Conservation (phyloP, 2,113 vertebrate species). For the Harpagus bidentatus region DNA sequence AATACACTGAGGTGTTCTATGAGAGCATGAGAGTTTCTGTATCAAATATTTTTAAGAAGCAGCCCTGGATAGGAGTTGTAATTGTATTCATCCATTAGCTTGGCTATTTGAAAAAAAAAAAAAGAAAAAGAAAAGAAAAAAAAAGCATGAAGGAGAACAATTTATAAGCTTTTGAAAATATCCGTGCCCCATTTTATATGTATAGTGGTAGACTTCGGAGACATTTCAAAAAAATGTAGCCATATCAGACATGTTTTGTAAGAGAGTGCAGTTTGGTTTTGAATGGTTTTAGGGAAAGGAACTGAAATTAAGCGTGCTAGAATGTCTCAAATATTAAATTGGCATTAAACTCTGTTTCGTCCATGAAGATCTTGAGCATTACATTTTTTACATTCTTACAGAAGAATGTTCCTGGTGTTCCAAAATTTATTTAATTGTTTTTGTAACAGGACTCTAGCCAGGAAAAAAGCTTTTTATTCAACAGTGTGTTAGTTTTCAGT, state of each 20-base stretch:
- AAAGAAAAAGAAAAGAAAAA: too few relatives aligned
- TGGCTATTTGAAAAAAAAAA: neutral
- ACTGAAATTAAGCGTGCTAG: neutral
- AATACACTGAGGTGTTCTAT: neutral
- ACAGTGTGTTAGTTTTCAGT: neutral
- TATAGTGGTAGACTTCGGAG: neutral
- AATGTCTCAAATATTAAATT: neutral
- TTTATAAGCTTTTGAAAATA: neutral
- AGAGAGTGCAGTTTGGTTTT: neutral
- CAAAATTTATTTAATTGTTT: slow-evolving; percentile 31
- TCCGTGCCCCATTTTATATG: neutral
- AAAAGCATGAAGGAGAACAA: neutral
- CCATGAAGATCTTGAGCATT: slow-evolving; percentile 19
- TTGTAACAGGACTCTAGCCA: neutral
- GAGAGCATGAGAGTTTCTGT: neutral
- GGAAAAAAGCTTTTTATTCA: neutral
- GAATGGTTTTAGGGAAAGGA: neutral
- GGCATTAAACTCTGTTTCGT: slow-evolving; percentile 27
- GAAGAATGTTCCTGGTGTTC: slow-evolving; percentile 57
- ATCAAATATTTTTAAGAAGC: neutral
- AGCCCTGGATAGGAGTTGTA: neutral
- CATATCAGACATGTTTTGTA: neutral
- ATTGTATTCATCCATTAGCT: neutral
- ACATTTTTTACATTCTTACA: slow-evolving; percentile 57
- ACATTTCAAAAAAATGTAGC: neutral